Evolutionary conservation across 2,113 vertebrate species (phyloP).

Genomic region (Atlantisia rogersi): DNA sequence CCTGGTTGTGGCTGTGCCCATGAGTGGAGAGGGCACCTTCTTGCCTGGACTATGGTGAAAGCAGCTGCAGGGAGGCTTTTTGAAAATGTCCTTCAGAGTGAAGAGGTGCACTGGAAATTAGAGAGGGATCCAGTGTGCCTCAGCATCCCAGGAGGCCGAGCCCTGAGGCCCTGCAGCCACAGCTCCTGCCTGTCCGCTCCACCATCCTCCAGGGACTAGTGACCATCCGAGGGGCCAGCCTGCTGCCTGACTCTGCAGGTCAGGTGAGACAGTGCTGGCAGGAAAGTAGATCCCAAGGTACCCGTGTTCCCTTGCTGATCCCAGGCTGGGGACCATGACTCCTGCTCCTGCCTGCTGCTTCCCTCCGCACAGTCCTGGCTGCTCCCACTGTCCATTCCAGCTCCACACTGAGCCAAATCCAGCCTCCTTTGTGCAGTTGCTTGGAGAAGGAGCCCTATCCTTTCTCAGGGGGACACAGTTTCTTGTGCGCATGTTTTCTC

Average conservation of each 20-base stretch:
- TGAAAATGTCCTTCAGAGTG: neutral
- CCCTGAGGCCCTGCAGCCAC: neutral
- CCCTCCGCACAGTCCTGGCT: rapidly evolving
- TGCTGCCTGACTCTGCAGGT: neutral
- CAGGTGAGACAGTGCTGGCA: neutral
- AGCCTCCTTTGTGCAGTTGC: neutral
- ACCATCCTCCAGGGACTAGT: neutral
- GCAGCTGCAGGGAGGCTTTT: neutral
- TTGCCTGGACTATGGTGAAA: neutral
- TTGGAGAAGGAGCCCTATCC: neutral
- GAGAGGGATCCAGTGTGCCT: neutral
- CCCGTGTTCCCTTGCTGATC: neutral
- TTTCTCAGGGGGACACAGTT: neutral
- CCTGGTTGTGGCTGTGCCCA: rapidly evolving
- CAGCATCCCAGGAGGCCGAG: neutral
- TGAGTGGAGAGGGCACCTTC: neutral
- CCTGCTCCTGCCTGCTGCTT: neutral
- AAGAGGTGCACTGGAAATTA: neutral
- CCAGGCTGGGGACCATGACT: rapidly evolving
- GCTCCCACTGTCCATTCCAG: rapidly evolving
- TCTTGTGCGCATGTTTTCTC: neutral
- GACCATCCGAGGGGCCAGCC: neutral
- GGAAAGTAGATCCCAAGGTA: rapidly evolving
- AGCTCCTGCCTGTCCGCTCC: neutral
- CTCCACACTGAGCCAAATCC: neutral